phyloP scores from a whole-genome alignment of 2,797 vertebrate genomes.

The Myiotriccus ornatus region DNA sequence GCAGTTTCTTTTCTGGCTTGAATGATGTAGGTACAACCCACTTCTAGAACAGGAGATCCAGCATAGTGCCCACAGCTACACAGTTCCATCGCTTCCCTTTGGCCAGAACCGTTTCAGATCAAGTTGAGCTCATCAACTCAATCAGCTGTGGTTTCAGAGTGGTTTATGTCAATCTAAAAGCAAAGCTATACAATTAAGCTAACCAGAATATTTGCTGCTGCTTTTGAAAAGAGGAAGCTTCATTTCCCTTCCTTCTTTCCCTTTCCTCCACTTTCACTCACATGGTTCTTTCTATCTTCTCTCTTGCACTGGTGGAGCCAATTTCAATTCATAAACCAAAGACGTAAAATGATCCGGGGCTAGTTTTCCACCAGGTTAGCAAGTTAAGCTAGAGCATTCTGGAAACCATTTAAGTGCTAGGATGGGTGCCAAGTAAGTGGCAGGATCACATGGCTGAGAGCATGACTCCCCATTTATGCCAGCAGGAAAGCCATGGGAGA shows the following conservation, averaged over 20 bases:
- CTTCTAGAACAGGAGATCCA: neutral
- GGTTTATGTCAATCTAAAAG: neutral
- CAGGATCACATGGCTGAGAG: neutral
- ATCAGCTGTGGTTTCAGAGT: neutral
- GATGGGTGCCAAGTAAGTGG: neutral
- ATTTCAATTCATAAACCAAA: neutral
- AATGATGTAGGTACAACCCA: neutral
- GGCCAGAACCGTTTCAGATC: neutral
- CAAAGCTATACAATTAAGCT: neutral
- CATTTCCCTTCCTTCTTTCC: neutral
- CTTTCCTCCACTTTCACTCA: neutral
- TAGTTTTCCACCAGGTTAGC: neutral
- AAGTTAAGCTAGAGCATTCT: neutral
- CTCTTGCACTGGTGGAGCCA: neutral
- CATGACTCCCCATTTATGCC: neutral
- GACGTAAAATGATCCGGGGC: neutral
- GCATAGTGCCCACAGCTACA: neutral
- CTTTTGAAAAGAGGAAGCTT: neutral
- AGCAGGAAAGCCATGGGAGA: neutral
- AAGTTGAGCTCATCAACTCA: neutral
- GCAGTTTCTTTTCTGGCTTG: neutral
- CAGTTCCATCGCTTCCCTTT: neutral
- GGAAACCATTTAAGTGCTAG: neutral
- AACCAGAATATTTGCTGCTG: neutral
- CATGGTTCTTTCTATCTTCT: neutral